Conservation (phyloP, 1,140 invertebrate genomes). For the Globodera rostochiensis region DNA sequence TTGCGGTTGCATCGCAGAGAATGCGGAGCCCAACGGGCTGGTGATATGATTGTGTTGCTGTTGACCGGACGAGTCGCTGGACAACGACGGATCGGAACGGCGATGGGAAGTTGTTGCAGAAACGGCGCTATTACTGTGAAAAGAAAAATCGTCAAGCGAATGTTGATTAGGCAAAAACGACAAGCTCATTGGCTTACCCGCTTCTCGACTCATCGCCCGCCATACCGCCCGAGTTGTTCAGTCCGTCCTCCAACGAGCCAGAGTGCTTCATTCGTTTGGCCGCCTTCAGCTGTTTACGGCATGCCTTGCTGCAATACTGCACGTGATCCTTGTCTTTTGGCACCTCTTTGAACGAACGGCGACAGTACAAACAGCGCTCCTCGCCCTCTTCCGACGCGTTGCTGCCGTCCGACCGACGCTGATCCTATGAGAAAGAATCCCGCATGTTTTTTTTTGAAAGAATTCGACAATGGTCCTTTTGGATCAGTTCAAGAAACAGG, state of each 20-base stretch:
- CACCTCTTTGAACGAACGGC: conserved; percentile 16
- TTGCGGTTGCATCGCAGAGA: conserved; percentile 27
- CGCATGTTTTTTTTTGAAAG: not conserved
- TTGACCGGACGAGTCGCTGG: not conserved
- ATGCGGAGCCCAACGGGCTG: conserved; percentile 26
- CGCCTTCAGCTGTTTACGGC: conserved; percentile 8
- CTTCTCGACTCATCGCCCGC: not conserved
- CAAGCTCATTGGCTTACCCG: not conserved
- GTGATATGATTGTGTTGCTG: conserved; percentile 21
- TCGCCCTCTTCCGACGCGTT: conserved; percentile 2
- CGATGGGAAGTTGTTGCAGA: conserved; percentile 7
- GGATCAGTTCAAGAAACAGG: not conserved
- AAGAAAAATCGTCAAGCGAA: not conserved
- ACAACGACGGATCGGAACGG: not conserved
- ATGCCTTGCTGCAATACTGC: conserved; percentile 31
- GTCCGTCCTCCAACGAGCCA: not conserved
- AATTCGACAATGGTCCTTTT: not conserved
- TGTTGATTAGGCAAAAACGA: not conserved
- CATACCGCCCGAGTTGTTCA: not conserved
- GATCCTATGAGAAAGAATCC: not conserved
- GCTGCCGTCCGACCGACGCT: conserved; percentile 6
- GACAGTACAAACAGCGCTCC: conserved; percentile 27
- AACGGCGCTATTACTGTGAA: not conserved
- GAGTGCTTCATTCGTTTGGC: not conserved
- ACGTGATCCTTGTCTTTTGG: conserved; percentile 26